Evolutionary conservation across 2,797 vertebrate genomes (phyloP).

Genomic region (Pipistrellus nathusii): DNA sequence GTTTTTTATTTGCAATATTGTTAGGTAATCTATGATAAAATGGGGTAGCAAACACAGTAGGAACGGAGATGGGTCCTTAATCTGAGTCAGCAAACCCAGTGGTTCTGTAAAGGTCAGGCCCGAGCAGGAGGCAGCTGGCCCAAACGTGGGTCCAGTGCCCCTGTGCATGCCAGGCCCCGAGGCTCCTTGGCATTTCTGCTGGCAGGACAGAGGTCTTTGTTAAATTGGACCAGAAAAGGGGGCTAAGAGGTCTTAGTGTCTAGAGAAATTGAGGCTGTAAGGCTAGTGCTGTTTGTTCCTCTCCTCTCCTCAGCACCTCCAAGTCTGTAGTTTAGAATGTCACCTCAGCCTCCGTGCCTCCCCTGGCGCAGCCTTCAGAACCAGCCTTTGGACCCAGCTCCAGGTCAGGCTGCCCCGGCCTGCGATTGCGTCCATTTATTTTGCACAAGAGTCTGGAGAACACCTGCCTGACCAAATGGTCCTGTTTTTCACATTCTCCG

Average conservation of each 20-base stretch:
- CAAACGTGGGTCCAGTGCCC: neutral
- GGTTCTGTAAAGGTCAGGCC: conserved; percentile 36
- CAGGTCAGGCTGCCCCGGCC: neutral
- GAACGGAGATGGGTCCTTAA: conserved; percentile 70
- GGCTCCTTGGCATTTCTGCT: neutral
- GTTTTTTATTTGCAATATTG: conserved; percentile 62
- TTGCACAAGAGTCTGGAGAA: conserved; percentile 14
- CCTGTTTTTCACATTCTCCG: neutral
- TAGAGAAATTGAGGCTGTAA: neutral
- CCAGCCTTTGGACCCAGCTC: neutral
- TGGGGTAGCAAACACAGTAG: conserved; percentile 27
- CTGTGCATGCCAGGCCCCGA: neutral
- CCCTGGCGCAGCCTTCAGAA: neutral
- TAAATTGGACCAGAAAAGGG: neutral
- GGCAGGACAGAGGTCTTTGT: neutral
- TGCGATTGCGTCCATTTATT: neutral
- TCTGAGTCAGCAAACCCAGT: conserved; percentile 67
- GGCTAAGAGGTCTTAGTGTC: neutral
- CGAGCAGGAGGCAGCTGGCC: neutral
- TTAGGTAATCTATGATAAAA: conserved; percentile 65
- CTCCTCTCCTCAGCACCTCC: conserved; percentile 45
- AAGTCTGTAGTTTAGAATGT: neutral
- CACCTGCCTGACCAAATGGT: neutral
- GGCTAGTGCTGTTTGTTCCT: neutral
- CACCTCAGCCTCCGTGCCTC: rapidly evolving